Conservation (phyloP, 2,797 vertebrate species). For the Danionella dracula region DNA sequence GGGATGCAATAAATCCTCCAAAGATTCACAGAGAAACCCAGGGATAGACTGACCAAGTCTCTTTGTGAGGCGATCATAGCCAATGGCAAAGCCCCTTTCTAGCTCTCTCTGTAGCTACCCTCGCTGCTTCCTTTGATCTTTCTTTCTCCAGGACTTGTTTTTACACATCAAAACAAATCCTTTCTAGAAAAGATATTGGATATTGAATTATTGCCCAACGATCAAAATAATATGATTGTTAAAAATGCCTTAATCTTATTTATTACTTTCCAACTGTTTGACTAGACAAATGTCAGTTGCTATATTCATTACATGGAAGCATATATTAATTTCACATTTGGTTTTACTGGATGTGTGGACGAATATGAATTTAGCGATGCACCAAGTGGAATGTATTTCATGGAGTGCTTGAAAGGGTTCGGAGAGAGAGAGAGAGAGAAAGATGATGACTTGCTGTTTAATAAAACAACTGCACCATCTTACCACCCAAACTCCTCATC, state of each 20-base stretch:
- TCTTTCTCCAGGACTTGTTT: neutral
- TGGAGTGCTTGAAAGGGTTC: constrained; percentile 39
- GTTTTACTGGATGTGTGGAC: constrained; percentile 5
- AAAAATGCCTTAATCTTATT: no score
- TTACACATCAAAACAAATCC: neutral
- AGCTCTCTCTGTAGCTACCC: constrained; percentile 23
- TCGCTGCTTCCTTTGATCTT: constrained; percentile 18
- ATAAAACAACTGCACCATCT: constrained; percentile 23
- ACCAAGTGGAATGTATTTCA: neutral
- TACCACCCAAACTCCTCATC: neutral
- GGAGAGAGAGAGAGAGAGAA: constrained; percentile 5
- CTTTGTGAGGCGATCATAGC: constrained; percentile 6
- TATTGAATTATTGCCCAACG: neutral
- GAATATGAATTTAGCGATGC: constrained; percentile 12
- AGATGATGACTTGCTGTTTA: neutral
- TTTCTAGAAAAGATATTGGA: neutral
- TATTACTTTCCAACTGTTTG: neutral
- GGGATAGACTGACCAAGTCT: constrained; percentile 20
- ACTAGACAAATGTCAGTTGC: neutral
- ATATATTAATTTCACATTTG: constrained; percentile 5
- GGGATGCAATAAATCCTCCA: constrained; percentile 13
- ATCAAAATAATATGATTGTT: neutral
- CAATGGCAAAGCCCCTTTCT: neutral
- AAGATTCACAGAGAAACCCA: constrained; percentile 11
- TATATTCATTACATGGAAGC: constrained; percentile 6